Evolutionary conservation across 2,888 invertebrate genomes (phyloP).

Genomic region (Tipula unca): DNA sequence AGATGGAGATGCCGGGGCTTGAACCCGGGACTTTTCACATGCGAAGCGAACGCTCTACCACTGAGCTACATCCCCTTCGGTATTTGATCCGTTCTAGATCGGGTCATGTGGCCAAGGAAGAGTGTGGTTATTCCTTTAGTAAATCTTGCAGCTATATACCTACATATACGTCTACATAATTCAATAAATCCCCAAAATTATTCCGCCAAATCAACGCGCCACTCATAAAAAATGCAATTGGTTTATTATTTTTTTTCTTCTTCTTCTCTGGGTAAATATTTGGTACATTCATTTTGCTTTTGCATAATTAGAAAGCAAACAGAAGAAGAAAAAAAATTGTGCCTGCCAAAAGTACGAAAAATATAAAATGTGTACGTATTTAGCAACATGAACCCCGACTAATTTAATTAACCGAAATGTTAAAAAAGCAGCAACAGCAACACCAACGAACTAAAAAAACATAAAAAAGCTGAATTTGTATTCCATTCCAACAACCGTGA

Average conservation of each 20-base stretch:
- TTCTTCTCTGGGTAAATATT: too few species aligned
- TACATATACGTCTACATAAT: too few species aligned
- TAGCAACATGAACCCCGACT: background rate
- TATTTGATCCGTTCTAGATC: too few species aligned
- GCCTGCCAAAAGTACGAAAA: background rate
- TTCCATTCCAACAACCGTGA: background rate
- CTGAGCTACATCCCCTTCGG: constrained; percentile 36
- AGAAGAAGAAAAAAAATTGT: background rate
- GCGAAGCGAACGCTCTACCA: constrained; percentile 37
- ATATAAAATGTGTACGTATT: background rate
- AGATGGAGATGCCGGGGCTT: constrained; percentile 26
- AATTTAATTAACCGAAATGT: background rate
- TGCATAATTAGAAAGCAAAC: background rate
- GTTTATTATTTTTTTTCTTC: too few species aligned
- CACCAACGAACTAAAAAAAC: too few species aligned
- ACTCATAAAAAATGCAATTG: too few species aligned
- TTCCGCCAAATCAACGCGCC: too few species aligned
- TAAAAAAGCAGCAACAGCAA: background rate
- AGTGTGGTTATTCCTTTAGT: too few species aligned
- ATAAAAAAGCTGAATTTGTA: background rate
- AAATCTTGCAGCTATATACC: too few species aligned
- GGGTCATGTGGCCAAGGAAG: too few species aligned
- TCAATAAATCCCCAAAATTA: too few species aligned
- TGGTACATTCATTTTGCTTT: background rate
- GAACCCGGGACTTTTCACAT: constrained; percentile 37